Base-by-base conservation (phyloP, 2,888 invertebrate species). In the Drosophila peninsularis region DNA sequence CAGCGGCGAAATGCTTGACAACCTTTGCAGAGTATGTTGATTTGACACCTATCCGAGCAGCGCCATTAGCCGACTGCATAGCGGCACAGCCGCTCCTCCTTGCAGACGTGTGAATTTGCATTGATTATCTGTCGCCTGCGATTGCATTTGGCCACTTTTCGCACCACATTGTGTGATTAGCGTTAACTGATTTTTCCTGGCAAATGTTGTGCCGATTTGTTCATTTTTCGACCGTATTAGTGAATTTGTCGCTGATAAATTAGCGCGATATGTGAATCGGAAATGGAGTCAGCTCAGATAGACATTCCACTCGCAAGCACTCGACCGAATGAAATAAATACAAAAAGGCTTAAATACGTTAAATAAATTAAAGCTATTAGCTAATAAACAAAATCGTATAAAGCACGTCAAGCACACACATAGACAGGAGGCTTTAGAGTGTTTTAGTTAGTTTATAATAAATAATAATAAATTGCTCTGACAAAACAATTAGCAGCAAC, bases 41-140 rank as follows among this genome's bases (percentile, higher is more conserved):
- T 85, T 88, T 88, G 78, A 86, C 86, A 86, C 88, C 80, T 80
- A 75, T 71, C 58, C 77, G 77, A 62, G 63, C 74, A 80, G 71
- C 62, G 13, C 54, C 55, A 67, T 36, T 62, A 36, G 34, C 24
- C 50, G 44, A 45, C 53, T 58, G 52, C 61, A 57, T 30, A 45
- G 1, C 5, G 21, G 41, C 30, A 11, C 27, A 17, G 27, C 42
- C 49, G 42, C 55, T 57, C 30, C 54, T 57, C 58, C 52, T 61
- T 58, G 55, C 65, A 42, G 66, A 70, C 66, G 58, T 73, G 76
- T 69, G 75, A 65, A 77, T 79, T 76, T 71, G 78, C 68, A 62
- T 60, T 70, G 69, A 62, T 77, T 81, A 80, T 82, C 75, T 72
- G 65, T 72, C 72, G 56, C 61, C 56, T 75, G 77, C 74, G 64